phyloP scores from a whole-genome alignment of 2,888 invertebrate genomes.

The Limnephilus lunatus region DNA sequence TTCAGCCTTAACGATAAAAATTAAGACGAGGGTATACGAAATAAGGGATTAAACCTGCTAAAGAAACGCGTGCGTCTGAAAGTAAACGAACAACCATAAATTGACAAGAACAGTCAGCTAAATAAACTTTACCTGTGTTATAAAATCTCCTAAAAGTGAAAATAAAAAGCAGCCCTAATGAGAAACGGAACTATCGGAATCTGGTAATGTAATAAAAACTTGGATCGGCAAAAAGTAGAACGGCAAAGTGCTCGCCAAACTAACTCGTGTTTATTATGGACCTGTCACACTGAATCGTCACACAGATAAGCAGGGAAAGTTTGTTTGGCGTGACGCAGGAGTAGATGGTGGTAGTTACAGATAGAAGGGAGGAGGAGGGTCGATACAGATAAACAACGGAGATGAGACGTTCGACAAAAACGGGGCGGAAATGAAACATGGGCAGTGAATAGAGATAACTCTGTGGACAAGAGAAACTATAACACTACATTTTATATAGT shows the following conservation, averaged over 20 bases:
- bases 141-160: background rate
- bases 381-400: slow-evolving; percentile 17
- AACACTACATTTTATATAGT: background rate
- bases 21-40: background rate
- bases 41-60: background rate
- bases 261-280: slow-evolving; percentile 23
- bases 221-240: background rate
- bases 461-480: background rate
- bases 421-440: slow-evolving; percentile 24
- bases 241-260: background rate
- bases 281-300: slow-evolving; percentile 8
- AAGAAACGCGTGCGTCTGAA: background rate
- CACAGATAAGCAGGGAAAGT: background rate
- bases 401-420: slow-evolving; percentile 16
- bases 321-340: background rate
- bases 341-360: background rate
- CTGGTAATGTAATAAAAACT: slow-evolving; percentile 13
- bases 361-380: background rate
- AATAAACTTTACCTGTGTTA: background rate
- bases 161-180: slow-evolving; percentile 25
- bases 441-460: background rate
- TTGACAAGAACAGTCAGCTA: background rate
- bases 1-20: background rate
- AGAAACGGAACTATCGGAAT: slow-evolving; percentile 14
- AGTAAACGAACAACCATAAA: background rate